Percentiles rank a stretch among this genome's conserved stretches.
phyloP scores from a whole-genome alignment of 2,113 vertebrate genomes.

The Triplophysa tibetana region DNA sequence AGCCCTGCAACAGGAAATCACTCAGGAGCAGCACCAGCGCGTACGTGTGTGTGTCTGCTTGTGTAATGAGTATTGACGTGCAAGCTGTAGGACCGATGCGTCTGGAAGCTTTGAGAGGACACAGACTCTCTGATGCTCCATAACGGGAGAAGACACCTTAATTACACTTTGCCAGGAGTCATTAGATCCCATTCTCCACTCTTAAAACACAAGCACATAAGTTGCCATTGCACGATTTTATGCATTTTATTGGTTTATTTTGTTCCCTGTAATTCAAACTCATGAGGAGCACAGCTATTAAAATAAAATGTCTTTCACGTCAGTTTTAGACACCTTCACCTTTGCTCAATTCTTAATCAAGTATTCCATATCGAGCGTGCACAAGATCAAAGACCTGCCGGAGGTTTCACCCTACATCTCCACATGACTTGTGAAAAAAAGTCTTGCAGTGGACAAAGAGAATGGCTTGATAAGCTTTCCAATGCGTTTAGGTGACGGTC shows the following conservation, averaged over 20 bases:
- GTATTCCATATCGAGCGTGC: neutral
- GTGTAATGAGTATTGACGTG: constrained; percentile 50
- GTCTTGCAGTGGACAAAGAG: neutral
- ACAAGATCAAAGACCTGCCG: constrained; percentile 39
- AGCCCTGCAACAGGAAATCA: constrained; percentile 45
- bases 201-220: constrained; percentile 9
- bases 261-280: too few species aligned
- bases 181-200: constrained; percentile 44
- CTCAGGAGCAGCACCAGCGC: neutral
- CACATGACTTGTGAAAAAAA: neutral
- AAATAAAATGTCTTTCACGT: neutral
- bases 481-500: constrained; percentile 32
- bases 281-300: neutral
- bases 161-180: constrained; percentile 51
- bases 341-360: neutral
- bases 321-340: neutral
- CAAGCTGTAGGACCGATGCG: constrained; percentile 39
- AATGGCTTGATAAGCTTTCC: constrained; percentile 41
- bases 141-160: constrained; percentile 52
- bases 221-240: neutral
- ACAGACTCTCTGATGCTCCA: constrained; percentile 32
- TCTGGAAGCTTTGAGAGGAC: constrained; percentile 45
- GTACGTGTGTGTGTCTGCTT: constrained; percentile 25
- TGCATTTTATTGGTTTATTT: too few species aligned
- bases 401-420: constrained; percentile 1